A percentile compares a stretch with the other conserved stretches of the same genome.
phyloP scores from a whole-genome alignment of 92 coral and sea anemone species.

The Meandrina meandrites region DNA sequence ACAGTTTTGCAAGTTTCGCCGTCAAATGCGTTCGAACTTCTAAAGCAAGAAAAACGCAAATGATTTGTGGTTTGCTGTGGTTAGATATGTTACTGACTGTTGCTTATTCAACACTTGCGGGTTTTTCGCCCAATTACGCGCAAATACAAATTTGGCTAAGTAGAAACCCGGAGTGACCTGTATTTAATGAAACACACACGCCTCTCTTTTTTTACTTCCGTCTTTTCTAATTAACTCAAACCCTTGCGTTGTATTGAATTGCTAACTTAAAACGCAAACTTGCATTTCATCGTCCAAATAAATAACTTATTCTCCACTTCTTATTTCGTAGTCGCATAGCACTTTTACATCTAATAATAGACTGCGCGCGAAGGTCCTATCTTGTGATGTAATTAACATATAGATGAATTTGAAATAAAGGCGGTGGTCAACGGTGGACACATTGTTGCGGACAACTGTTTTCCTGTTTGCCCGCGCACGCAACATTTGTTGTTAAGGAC shows the following conservation, averaged over 20 bases:
- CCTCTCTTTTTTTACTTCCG: no score
- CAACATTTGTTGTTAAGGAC: no score
- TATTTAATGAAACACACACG: not conserved
- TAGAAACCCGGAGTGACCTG: not conserved
- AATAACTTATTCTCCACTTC: not conserved
- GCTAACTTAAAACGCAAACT: no score
- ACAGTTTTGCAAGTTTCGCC: not conserved
- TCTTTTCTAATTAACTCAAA: no score
- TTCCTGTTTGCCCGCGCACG: no score
- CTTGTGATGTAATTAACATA: not conserved
- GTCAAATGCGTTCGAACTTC: not conserved
- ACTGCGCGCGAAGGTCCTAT: no score
- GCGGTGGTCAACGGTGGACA: no score
- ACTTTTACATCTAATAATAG: not conserved
- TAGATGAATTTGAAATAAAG: not conserved
- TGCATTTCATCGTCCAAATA: not conserved
- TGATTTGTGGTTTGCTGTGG: not conserved
- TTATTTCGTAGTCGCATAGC: not conserved
- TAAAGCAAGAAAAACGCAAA: not conserved
- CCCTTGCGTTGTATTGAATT: no score
- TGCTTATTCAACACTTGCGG: not conserved
- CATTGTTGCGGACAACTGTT: no score
- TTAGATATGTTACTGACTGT: not conserved
- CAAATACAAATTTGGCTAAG: not conserved
- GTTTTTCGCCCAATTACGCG: not conserved